Evolutionary conservation across 2,797 vertebrate species (phyloP), one percentile per base, ranked within the genome.

Genomic region (Pagetopsis macropterus): DNA sequence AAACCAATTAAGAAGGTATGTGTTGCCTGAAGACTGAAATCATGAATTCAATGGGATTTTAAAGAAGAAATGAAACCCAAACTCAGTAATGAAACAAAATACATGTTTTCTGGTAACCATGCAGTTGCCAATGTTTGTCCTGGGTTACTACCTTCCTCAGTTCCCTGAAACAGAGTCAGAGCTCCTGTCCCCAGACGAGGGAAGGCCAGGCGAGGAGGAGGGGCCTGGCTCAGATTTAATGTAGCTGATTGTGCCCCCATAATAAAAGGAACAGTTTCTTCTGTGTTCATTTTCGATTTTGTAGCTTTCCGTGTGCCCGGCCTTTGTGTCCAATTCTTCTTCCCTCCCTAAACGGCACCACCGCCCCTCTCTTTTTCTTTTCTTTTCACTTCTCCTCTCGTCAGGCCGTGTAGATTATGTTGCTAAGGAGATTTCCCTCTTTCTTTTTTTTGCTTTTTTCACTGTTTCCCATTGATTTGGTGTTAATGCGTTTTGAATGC

Each of bases 401-500:
- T 93, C 91, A 93, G 93, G 95, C 96, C 94, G 95, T 96, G 96
- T 97, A 98, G 97, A 98, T 98, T 98, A 97, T 98, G 97, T 99
- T 99, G 97, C 97, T 99, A 98, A 98, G 98, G 97, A 97, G 97
- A 97, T 97, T 96, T 94, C 86, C 91, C 70, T 83, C 70, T 82
- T 81, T 83, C 66, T 85, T 78, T 62, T 67, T 83, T 83, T 95
- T 94, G 90, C 93, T 95, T 98, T 97, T 97, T 97, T 96, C 95
- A 96, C 96, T 95, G 95, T 96, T 97, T 96, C 92, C 96, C 96
- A 98, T 99, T 98, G 97, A 98, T 98, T 94, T 97, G 96, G 95
- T 95, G 96, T 97, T 99, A 99, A 99, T 99, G 97, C 96, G 95
- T 98, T 98, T 99, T 98, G 96, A 99, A 98, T 98, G 97, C 97